Conservation (phyloP, 2,797 vertebrate genomes). For the Notoglanidium macrostoma region DNA sequence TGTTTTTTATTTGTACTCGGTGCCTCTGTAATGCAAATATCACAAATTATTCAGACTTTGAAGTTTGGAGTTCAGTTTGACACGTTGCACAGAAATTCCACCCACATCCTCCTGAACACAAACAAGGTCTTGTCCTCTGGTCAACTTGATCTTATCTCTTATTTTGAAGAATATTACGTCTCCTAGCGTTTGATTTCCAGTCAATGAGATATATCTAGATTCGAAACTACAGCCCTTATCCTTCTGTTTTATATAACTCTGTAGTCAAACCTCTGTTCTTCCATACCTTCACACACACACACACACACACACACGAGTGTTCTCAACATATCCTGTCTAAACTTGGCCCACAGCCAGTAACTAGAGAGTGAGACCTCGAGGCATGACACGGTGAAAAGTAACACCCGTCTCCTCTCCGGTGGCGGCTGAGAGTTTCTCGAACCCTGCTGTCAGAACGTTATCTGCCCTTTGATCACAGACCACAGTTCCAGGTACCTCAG, state of each 20-base stretch:
- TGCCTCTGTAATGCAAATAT: neutral
- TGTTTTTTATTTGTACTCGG: neutral
- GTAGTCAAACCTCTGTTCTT: constrained; percentile 27
- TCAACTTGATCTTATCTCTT: neutral
- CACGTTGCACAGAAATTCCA: neutral
- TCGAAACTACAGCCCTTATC: neutral
- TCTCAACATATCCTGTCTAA: constrained; percentile 34
- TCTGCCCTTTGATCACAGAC: constrained; percentile 24
- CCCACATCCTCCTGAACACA: neutral
- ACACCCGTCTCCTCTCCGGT: constrained; percentile 35
- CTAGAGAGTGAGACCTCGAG: constrained; percentile 46
- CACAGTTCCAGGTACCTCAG: neutral
- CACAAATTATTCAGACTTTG: neutral
- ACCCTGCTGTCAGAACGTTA: constrained; percentile 30
- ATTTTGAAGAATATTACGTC: neutral
- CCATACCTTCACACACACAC: constrained; percentile 11
- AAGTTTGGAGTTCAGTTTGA: neutral
- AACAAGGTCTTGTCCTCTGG: neutral
- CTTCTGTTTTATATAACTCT: constrained; percentile 32
- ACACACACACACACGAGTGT: constrained; percentile 31
- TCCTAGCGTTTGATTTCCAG: neutral
- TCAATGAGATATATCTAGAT: neutral
- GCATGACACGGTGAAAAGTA: constrained; percentile 52
- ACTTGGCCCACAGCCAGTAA: constrained; percentile 57
- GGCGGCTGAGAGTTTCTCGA: constrained; percentile 19